Evolutionary conservation across 2,888 invertebrate genomes (phyloP), one percentile per base, ranked within the genome.

Genomic region (Scaeva pyrastri): DNA sequence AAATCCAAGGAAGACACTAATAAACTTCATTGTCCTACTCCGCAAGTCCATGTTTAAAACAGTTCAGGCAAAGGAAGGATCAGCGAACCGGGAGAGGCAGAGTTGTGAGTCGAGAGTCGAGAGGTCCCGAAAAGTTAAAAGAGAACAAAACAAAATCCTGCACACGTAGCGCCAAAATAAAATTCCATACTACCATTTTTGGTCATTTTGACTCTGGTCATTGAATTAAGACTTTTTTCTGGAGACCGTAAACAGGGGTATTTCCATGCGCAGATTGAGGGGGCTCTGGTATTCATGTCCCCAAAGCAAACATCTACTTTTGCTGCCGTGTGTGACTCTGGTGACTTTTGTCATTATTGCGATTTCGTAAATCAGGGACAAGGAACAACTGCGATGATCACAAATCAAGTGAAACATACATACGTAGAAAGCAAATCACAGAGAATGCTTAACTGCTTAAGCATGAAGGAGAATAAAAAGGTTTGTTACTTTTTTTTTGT

Each of bases 321-420:
- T 43, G 73, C 77, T 73, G 86, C 82, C 23, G 76, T 71, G n/a
- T 62, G 77, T 77, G 86, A 82, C 82, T 82, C 71, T 64, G 81
- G 68, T 86, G 82, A 82, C 73, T 86, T 86, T 85, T 85, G 85
- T 82, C 86, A 86, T 74, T 82, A 77, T 70, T 86, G 82, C 82
- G 86, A 81, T 82, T 86, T 86, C 82, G 86, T 86, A 86, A 86
- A 86, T 86, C 86, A 86, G 73, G 68, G 82, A 86, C 86, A 73
- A n/a, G 70, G 77, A 74, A 52, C 77, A 86, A 71, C 73, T 23
- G 45, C 77, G 58, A 60, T 23, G 77, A 78, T 78, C 82, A 82
- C 82, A 86, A 82, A 86, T 86, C 82, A 86, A 70, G 73, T 41
- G 62, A 77, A 82, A 70, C 75, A 80, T 23, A 66, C 64, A 48